Evolutionary conservation across 2,113 vertebrate species (phyloP).

Genomic region (Kryptolebias marmoratus): DNA sequence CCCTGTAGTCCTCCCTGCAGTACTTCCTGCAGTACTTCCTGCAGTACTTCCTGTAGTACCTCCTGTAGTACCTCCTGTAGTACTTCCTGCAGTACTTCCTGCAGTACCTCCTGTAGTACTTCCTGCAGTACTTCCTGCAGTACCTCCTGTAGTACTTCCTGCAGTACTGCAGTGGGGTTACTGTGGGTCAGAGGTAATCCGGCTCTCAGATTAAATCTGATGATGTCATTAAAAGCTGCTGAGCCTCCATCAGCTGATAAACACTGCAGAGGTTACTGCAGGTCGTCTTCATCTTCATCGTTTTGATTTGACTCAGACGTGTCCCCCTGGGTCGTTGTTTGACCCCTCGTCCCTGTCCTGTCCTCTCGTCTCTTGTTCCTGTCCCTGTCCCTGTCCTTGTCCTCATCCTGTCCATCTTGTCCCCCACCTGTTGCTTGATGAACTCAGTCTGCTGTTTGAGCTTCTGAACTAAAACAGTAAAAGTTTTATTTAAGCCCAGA

Average conservation of each 20-base stretch:
- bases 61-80: background rate
- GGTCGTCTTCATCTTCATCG: conserved; percentile 1
- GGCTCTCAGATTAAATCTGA: conserved; percentile 22
- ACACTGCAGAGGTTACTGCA: conserved; percentile 18
- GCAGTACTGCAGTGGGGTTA: conserved; percentile 1
- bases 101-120: background rate
- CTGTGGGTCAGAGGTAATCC: conserved; percentile 18
- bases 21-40: background rate
- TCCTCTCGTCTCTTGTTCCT: no score
- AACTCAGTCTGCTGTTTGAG: no score
- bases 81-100: no score
- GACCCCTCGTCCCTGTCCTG: no score
- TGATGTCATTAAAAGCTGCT: conserved; percentile 41
- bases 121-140: background rate
- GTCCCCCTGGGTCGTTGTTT: no score
- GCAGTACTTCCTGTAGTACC: background rate
- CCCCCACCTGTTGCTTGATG: no score
- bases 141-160: no score
- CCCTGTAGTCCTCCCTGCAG: background rate
- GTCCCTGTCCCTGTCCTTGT: no score
- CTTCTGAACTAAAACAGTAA: no score
- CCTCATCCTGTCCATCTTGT: no score
- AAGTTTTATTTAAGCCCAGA: no score
- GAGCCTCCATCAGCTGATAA: conserved; percentile 31
- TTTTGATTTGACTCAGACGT: background rate